Conservation (phyloP, 2,113 vertebrate genomes). For the Campylorhamphus procurvoides region DNA sequence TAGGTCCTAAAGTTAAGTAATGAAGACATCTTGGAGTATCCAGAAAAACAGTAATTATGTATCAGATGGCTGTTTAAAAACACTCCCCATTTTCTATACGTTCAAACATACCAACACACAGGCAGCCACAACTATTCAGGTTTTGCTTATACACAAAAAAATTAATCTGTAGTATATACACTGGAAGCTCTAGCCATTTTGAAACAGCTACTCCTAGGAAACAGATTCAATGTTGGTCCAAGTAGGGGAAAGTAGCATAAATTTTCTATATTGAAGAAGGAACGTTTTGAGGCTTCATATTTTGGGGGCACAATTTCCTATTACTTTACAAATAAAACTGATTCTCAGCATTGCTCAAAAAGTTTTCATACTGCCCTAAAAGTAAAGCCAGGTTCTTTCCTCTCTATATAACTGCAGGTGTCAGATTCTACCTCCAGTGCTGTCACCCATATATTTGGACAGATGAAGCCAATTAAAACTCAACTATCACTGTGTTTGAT, state of each 20-base stretch:
- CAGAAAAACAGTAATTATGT: neutral
- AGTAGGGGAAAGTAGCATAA: neutral
- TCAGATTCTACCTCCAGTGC: conserved; percentile 8
- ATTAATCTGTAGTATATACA: neutral
- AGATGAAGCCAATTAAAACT: conserved; percentile 27
- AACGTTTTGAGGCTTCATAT: neutral
- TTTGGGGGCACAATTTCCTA: neutral
- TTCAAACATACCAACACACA: neutral
- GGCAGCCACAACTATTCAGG: neutral
- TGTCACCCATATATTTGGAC: neutral
- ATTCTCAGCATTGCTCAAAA: neutral
- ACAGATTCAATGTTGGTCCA: neutral
- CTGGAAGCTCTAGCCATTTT: neutral
- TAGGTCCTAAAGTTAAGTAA: neutral
- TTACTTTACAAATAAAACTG: neutral
- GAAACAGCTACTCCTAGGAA: neutral
- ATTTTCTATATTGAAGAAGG: neutral
- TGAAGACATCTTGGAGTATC: neutral
- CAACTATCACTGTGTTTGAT: neutral
- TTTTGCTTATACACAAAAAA: neutral
- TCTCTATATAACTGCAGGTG: neutral
- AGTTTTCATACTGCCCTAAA: neutral
- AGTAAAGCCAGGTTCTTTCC: neutral
- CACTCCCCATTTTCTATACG: neutral
- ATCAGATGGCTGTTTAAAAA: neutral